Evolutionary conservation across 2,113 vertebrate species (phyloP).

Genomic region (Callocephalon fimbriatum): DNA sequence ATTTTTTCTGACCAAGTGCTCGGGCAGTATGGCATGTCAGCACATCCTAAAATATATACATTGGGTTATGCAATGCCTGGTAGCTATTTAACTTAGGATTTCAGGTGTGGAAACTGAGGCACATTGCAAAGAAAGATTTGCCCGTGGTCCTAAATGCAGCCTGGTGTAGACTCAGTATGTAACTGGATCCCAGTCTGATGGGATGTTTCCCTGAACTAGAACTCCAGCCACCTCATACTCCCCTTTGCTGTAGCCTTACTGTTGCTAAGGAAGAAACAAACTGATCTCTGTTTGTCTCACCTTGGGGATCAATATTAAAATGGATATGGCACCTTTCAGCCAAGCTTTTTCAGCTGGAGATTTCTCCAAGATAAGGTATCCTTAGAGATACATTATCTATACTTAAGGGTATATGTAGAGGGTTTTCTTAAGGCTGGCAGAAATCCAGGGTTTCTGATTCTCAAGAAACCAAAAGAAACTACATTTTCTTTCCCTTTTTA

Average conservation of each 20-base stretch:
- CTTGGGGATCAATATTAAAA: neutral
- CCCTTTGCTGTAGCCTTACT: neutral
- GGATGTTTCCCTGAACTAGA: neutral
- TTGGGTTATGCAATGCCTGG: neutral
- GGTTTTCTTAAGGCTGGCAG: neutral
- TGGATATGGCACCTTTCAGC: neutral
- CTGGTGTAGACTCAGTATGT: neutral
- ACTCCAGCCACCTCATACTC: neutral
- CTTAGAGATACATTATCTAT: neutral
- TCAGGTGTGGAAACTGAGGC: neutral
- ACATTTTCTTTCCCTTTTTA: neutral
- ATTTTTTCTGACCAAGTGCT: conserved; percentile 2
- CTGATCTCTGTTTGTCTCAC: neutral
- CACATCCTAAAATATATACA: neutral
- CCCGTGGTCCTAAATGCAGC: neutral
- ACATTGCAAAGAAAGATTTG: neutral
- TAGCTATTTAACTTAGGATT: neutral
- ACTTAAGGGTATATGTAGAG: neutral
- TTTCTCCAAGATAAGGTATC: neutral
- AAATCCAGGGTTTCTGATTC: neutral
- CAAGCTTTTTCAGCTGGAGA: neutral
- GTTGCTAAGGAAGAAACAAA: neutral
- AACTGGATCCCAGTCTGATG: neutral
- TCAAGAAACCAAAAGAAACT: neutral
- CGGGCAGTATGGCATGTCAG: neutral